Base-by-base conservation (phyloP, 1,140 invertebrate species). In the Elysia chlorotica region DNA sequence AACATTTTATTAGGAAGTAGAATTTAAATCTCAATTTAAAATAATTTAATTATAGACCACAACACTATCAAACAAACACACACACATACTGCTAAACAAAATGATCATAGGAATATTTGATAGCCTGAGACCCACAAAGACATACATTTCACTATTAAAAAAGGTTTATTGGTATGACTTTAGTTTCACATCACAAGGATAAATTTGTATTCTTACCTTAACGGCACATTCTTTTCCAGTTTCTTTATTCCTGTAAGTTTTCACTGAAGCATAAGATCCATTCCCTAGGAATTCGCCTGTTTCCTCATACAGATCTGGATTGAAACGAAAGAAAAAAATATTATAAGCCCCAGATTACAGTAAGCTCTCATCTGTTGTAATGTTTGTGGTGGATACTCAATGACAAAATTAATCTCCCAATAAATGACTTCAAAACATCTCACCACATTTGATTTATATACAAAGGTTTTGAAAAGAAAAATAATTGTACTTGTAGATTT, bases 201-300 rank as follows among this genome's bases (percentile, higher is more conserved):
- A 33, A n/a, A n/a, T n/a, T n/a, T n/a, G n/a, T n/a, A n/a, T n/a
- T 69, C 73, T 71, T 78, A 92, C 89, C 87, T 99, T 99, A 69
- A 99, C 97, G 57, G 97, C 97, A 88, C 93, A 98, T 88, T 98
- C 96, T 86, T 95, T 90, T 75, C 95, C 93, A 67, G 94, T 97
- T 87, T 93, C 93, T 74, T 95, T 92, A 82, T 95, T 96, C 56
- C 94, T 91, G 88, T 96, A 98, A 2, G 96, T 96, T 86, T 95
- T 94, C 56, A 99, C 97, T 76, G 94, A 95, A 48, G 96, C 97
- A 88, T 98, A 98, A 35, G 97, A 96, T 70, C 97, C 97, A 88
- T 96, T 93, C 73, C 97, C 97, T 77, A 99, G 90, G 78, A 97
- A 92, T 88, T 99, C 96, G 59, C 96, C 96, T 59, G 95, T 98